Evolutionary conservation across 2,113 vertebrate species (phyloP).

Genomic region (Hippotragus niger): DNA sequence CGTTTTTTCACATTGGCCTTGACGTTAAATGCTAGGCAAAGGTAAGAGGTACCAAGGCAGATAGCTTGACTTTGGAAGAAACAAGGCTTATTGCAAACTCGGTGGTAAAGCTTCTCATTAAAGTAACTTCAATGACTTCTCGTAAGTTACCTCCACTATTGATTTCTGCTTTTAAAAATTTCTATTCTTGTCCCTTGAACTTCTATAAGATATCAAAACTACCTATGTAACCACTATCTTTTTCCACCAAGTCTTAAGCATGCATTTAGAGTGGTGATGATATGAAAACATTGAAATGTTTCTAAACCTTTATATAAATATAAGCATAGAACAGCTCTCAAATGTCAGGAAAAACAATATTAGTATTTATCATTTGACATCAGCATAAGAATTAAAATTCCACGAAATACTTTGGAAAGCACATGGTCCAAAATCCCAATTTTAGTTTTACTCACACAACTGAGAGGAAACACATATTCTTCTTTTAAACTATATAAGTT

Average conservation of each 20-base stretch:
- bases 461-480: background rate
- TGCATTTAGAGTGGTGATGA: background rate
- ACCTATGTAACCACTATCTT: background rate
- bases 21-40: background rate
- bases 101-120: background rate
- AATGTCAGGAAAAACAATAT: background rate
- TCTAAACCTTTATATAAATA: background rate
- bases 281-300: background rate
- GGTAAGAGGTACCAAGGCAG: background rate
- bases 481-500: background rate
- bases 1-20: background rate
- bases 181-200: background rate
- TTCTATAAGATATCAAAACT: background rate
- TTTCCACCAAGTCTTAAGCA: background rate
- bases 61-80: background rate
- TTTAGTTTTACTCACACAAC: background rate
- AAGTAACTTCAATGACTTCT: background rate
- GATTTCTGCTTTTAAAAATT: background rate
- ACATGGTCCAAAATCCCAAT: background rate
- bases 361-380: background rate
- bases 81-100: background rate
- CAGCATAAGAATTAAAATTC: background rate
- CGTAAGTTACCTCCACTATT: background rate
- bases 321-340: background rate
- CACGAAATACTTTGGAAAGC: background rate